A percentile compares a stretch with the other conserved stretches of the same genome.
These are phyloP conservation scores for Holocentrus rufus DNA, from an alignment of 2,797 vertebrate genomes.

Conservation along the genomic window DNA sequence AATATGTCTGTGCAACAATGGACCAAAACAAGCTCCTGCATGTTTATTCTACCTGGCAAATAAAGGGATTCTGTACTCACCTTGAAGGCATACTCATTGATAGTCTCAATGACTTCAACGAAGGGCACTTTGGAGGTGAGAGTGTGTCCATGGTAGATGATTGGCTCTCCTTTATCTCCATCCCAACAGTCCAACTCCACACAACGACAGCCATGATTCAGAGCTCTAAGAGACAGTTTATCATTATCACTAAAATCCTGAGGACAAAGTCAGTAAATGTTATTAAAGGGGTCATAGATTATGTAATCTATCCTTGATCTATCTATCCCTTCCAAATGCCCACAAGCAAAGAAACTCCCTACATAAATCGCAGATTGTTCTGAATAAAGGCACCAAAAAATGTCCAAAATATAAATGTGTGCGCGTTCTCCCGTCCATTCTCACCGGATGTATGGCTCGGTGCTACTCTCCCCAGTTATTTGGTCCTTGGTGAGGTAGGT, in stretches of 20 bases:
- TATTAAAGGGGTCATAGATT: no score
- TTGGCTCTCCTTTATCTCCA: slow-evolving; percentile 88
- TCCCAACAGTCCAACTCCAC: slow-evolving; percentile 99
- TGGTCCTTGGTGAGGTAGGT: slow-evolving; percentile 95
- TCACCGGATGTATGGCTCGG: slow-evolving; percentile 87
- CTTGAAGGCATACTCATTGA: slow-evolving; percentile 91
- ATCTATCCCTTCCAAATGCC: no score
- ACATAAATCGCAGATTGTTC: not conserved
- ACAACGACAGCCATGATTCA: slow-evolving; percentile 92
- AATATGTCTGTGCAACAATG: not conserved
- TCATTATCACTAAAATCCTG: not conserved
- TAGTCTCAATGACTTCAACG: slow-evolving; percentile 88
- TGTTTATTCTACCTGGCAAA: not conserved
- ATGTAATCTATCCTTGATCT: no score
- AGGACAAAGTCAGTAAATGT: no score
- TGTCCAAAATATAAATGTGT: not conserved
- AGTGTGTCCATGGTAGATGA: slow-evolving; percentile 94
- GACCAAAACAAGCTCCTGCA: not conserved
- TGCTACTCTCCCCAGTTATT: slow-evolving; percentile 91
- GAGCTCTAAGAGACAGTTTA: slow-evolving; percentile 78
- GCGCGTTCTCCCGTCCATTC: not conserved
- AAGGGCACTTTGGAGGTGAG: slow-evolving; percentile 96
- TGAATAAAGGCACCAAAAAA: not conserved
- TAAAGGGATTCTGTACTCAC: slow-evolving; percentile 70
- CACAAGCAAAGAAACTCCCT: not conserved